Conservation (phyloP, 2,888 invertebrate genomes). For the Pyrochroa serraticornis region DNA sequence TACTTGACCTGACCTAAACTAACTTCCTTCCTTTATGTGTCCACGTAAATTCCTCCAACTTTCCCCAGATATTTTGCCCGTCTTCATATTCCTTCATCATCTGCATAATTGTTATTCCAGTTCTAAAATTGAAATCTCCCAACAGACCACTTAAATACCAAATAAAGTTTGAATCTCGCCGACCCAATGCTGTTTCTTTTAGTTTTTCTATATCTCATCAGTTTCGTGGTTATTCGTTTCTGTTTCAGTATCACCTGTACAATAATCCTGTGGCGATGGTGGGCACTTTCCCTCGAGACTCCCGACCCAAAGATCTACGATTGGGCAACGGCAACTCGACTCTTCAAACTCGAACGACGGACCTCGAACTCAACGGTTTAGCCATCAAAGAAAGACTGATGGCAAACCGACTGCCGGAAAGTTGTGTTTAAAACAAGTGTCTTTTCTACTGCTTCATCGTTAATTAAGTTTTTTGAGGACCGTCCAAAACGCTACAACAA, state of each 20-base stretch:
- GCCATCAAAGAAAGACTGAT: conserved; percentile 87
- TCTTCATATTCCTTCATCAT: too few species aligned
- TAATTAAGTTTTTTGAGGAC: conserved; percentile 30
- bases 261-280: conserved; percentile 63
- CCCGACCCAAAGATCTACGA: conserved; percentile 59
- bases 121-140: too few species aligned
- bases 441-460: conserved; percentile 15
- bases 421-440: conserved; percentile 73
- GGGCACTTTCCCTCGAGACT: conserved; percentile 65
- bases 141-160: too few species aligned
- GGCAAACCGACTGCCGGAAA: conserved; percentile 86
- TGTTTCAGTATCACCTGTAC: conserved; percentile 55
- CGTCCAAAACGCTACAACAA: conserved; percentile 37
- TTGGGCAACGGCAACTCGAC: conserved; percentile 61
- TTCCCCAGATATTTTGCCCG: too few species aligned
- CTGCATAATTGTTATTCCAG: too few species aligned
- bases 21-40: too few species aligned
- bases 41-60: too few species aligned
- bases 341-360: conserved; percentile 52
- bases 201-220: background rate
- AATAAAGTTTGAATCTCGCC: background rate
- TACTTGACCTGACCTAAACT: too few species aligned
- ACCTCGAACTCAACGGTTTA: conserved; percentile 74
- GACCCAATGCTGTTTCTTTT: background rate
- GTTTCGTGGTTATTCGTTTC: conserved; percentile 3